Evolutionary conservation across 2,113 vertebrate species (phyloP).

Genomic region (Eleginops maclovinus): DNA sequence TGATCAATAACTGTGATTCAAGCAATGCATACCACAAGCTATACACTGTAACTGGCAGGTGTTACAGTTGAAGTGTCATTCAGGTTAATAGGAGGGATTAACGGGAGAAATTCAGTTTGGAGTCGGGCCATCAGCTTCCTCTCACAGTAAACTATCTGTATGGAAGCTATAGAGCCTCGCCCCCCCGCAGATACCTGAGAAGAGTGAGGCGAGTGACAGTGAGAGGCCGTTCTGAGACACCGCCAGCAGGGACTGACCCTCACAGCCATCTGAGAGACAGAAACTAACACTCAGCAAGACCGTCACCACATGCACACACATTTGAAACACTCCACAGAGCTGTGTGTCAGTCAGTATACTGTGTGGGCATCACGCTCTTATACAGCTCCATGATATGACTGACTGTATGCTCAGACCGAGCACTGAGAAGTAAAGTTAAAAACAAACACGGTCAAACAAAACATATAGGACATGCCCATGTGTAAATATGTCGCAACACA

Average conservation of each 20-base stretch:
- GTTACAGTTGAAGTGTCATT: background rate
- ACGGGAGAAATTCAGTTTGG: conserved; percentile 54
- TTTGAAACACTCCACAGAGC: conserved; percentile 14
- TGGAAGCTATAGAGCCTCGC: conserved; percentile 35
- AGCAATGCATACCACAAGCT: background rate
- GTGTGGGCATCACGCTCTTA: conserved; percentile 25
- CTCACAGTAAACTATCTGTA: conserved; percentile 18
- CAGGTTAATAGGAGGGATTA: background rate
- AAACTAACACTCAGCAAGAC: conserved; percentile 81
- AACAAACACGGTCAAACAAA: background rate
- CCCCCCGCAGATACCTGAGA: conserved; percentile 89
- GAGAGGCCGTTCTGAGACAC: conserved; percentile 92
- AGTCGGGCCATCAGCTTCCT: conserved; percentile 49
- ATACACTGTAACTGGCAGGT: background rate
- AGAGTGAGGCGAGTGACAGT: conserved; percentile 93
- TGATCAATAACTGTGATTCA: background rate
- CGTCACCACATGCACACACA: conserved; percentile 55
- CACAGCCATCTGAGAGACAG: conserved; percentile 93
- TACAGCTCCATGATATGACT: background rate
- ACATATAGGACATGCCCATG: conserved; percentile 6
- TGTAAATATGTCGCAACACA: background rate
- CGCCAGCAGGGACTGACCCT: conserved; percentile 93
- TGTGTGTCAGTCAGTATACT: conserved; percentile 4
- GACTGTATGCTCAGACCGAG: background rate
- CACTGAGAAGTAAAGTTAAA: background rate